phyloP scores from a whole-genome alignment of 1,140 invertebrate species.

The Aphis gossypii region DNA sequence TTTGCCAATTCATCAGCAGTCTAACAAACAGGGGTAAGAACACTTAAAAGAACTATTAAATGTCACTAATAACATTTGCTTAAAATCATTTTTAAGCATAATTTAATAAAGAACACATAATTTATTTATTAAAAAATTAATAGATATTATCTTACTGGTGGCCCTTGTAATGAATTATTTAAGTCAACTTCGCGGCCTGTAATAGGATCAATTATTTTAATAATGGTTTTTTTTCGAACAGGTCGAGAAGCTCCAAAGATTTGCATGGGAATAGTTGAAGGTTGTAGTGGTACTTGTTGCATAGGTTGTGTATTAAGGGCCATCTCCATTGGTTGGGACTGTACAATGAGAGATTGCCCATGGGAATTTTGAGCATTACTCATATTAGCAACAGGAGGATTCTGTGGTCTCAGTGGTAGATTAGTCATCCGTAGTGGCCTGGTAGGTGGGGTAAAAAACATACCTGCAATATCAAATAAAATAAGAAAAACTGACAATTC shows the following conservation, averaged over 20 bases:
- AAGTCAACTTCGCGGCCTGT: constrained; percentile 35
- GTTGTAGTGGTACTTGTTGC: constrained; percentile 44
- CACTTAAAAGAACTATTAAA: too few relatives aligned
- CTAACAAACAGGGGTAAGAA: background rate
- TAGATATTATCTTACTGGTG: constrained; percentile 19
- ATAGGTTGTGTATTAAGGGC: constrained; percentile 24
- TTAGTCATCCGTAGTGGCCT: constrained; percentile 40
- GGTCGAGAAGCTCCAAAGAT: background rate
- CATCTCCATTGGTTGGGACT: constrained; percentile 44
- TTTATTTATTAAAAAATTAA: background rate
- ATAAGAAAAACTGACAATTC: background rate
- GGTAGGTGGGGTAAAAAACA: background rate
- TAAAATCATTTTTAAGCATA: too few relatives aligned
- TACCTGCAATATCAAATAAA: background rate
- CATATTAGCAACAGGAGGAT: constrained; percentile 48
- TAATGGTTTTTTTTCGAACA: background rate
- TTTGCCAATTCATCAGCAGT: constrained; percentile 54
- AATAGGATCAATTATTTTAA: constrained; percentile 51
- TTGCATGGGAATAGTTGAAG: constrained; percentile 28
- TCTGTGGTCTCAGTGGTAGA: constrained; percentile 44
- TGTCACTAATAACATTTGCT: too few relatives aligned
- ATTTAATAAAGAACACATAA: too few relatives aligned
- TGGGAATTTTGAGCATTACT: constrained; percentile 54
- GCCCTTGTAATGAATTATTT: background rate
- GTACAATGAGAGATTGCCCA: constrained; percentile 16